Evolutionary conservation across 2,888 invertebrate species (phyloP).

Genomic region (Boloria selene): DNA sequence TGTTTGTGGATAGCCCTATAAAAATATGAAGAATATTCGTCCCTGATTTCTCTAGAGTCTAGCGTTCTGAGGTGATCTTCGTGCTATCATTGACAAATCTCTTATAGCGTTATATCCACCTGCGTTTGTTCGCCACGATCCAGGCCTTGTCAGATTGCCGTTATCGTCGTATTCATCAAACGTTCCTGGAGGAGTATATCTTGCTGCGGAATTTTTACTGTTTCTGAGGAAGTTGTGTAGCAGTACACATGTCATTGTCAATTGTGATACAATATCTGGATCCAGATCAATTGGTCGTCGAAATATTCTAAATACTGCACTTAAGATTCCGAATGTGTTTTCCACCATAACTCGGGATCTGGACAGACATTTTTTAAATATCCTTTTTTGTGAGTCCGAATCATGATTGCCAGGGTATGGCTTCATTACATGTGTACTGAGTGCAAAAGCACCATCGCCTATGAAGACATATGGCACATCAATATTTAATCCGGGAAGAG

Average conservation of each 20-base stretch:
- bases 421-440: conserved; percentile 48
- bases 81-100: not conserved
- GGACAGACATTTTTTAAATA: conserved; percentile 43
- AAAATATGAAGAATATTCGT: not conserved
- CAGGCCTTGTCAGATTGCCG: not conserved
- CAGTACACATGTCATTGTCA: conserved; percentile 4
- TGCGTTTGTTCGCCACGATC: not conserved
- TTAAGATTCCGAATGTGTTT: conserved; percentile 42
- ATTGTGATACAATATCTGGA: not conserved
- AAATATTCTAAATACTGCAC: conserved; percentile 47
- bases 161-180: not conserved
- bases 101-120: not conserved
- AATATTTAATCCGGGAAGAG: conserved; percentile 40
- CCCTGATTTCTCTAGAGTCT: not conserved
- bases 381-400: conserved; percentile 40
- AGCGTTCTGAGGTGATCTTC: not conserved
- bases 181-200: not conserved
- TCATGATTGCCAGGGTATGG: conserved; percentile 47
- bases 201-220: conserved; percentile 46
- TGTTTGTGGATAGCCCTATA: no score
- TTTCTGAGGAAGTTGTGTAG: no score
- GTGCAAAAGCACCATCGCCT: conserved; percentile 50
- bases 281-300: conserved; percentile 43
- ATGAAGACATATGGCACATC: conserved; percentile 48
- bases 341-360: conserved; percentile 7